Percentiles rank a stretch among this genome's conserved stretches.
phyloP scores from a whole-genome alignment of 2,888 invertebrate species.

The Pinctada fucata region DNA sequence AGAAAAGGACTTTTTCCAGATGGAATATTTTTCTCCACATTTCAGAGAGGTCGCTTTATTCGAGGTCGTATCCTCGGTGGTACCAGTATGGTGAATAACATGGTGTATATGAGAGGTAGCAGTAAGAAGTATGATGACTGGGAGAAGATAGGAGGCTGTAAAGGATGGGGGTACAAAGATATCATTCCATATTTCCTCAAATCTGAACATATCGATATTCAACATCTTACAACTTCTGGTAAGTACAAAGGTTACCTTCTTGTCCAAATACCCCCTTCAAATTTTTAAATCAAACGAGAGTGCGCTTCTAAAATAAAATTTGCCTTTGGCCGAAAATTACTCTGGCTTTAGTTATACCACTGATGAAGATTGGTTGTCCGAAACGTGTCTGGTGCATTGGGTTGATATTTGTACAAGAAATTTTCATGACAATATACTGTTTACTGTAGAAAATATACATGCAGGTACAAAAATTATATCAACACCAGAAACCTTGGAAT shows the following conservation, averaged over 20 bases:
- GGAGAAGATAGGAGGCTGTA: slow-evolving; percentile 87
- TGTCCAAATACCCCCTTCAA: background rate
- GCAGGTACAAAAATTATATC: too few relatives aligned
- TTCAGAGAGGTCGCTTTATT: slow-evolving; percentile 44
- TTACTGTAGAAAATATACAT: too few relatives aligned
- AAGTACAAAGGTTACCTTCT: background rate
- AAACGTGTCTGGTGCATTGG: too few relatives aligned
- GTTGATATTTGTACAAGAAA: too few relatives aligned
- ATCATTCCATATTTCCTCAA: slow-evolving; percentile 80
- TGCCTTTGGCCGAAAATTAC: too few relatives aligned
- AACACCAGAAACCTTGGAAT: too few relatives aligned
- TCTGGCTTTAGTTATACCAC: too few relatives aligned
- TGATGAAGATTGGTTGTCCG: too few relatives aligned
- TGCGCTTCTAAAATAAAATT: background rate
- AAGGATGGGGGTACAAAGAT: slow-evolving; percentile 93
- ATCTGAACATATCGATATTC: slow-evolving; percentile 77
- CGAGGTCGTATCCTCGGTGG: slow-evolving; percentile 50
- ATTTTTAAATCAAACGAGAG: background rate
- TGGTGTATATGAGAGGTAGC: slow-evolving; percentile 86
- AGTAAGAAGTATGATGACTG: slow-evolving; percentile 91
- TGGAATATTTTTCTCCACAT: background rate
- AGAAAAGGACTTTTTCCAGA: too few relatives aligned
- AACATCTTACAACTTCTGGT: slow-evolving; percentile 60
- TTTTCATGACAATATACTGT: too few relatives aligned
- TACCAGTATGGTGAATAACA: slow-evolving; percentile 49